Base-by-base conservation (phyloP, 2,888 invertebrate species). In the Meghimatium bilineatum region DNA sequence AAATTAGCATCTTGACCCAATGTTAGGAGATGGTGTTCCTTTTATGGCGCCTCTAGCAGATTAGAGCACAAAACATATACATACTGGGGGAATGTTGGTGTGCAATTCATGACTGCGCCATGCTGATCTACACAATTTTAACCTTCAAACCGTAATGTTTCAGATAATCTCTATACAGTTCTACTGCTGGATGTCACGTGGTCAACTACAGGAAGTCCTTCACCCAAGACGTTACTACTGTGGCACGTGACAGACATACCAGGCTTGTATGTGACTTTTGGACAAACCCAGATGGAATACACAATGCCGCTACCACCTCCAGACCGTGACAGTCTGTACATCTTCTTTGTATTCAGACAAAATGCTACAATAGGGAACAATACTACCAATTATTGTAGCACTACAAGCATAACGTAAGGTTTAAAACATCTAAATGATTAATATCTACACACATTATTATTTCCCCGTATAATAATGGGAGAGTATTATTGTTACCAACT, bases 171-270 rank as follows among this genome's bases (percentile, higher is more conserved):
- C 60, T 78, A 36, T 38, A 63, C 63, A 1, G 8, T 78, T n/a
- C 63, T 78, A n/a, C 23, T 78, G 23, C 78, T 78, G 0, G 78
- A 78, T 38, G 63, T 78, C 26, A 78, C 78, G 0, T 17, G n/a
- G 26, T 34, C 78, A 12, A 38, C 38, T 1, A 34, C 38, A 34
- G 14, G 14, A n/a, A n/a, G n/a, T n/a, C n/a, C n/a, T n/a, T 36
- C 63, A 6, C 26, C 1, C 8, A 20, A 34, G 26, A 38, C 78
- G 10, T 44, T 66, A 6, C 23, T 78, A 8, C 63, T 63, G 36
- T 78, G 78, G 78, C 38, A 56, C 26, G 63, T 78, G 32, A 63
- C 38, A n/a, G 78, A 78, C 78, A 78, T 63, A 17, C n/a, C 29
- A 36, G 78, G 78, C 17, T 66, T 34, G 36, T 78, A 78, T 32